Evolutionary conservation across 2,113 vertebrate species (phyloP), one percentile per base, ranked within the genome.

Genomic region (Cinclus cinclus): DNA sequence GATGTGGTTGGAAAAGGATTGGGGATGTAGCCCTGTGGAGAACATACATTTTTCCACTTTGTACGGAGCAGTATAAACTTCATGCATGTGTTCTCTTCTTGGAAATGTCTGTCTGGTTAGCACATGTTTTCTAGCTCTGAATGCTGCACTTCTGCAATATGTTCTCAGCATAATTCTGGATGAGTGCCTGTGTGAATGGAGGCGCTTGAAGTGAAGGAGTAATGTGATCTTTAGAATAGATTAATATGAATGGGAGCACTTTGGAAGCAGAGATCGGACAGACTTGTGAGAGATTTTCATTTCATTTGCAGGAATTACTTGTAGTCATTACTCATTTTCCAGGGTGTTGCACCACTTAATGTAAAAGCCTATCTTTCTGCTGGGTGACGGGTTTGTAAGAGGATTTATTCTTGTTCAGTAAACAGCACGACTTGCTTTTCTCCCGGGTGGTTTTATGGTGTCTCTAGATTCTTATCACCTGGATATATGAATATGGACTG

Each of bases 91-190:
- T 80, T 91, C 76, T 42, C 68, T 50, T 42, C 84, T 83, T 73
- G 68, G 68, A 87, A 88, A 71, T 7, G 39, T 86, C 81, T 95
- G 37, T 47, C 79, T 91, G 70, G 49, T 52, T 89, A 81, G 23
- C 81, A 87, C 69, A 74, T 8, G 68, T 18, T 77, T 94, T 80
- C 83, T 67, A 77, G 71, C 47, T 95, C 81, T 77, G 70, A 91
- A 83, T 16, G 50, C 59, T 65, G 35, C 33, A 53, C 63, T 92
- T 87, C 67, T 94, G 87, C 84, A 87, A 88, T 85, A 91, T 91
- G 91, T 87, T 95, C 90, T 87, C 74, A 79, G 28, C 87, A 73
- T 55, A 79, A 77, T 65, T 90, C 93, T 96, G 95, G 91, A 95
- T 3, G 13, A 55, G 39, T 63, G 93, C 90, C 94, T 95, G 87